These are phyloP conservation scores for Asobara japonica DNA, from an alignment of 1,140 invertebrate genomes.

Conservation along the genomic window DNA sequence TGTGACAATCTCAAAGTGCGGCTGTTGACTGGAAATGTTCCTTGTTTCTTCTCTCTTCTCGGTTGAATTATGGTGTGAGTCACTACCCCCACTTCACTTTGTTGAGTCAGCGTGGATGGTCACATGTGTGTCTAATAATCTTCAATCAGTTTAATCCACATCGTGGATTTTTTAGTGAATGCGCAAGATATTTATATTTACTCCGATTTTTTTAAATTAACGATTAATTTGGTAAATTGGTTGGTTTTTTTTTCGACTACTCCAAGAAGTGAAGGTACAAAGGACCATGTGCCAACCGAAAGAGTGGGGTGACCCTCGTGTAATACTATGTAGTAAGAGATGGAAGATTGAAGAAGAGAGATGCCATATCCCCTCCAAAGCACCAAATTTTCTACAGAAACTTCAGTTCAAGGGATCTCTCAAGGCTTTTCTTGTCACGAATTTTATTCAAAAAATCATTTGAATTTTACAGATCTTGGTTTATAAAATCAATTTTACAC, in stretches of 20 bases:
- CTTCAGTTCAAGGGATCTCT: not conserved
- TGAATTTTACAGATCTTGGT: not conserved
- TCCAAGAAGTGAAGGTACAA: not conserved
- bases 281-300: not conserved
- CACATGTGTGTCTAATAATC: not conserved
- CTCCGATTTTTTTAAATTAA: no score
- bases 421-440: not conserved
- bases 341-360: not conserved
- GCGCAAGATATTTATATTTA: no score
- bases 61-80: not conserved
- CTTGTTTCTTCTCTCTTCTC: not conserved
- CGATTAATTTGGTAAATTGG: no score
- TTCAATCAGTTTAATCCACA: not conserved
- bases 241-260: no score
- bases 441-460: not conserved
- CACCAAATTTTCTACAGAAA: no score
- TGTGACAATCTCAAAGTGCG: not conserved
- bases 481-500: slow-evolving; percentile 14
- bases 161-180: not conserved
- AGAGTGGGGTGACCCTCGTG: not conserved
- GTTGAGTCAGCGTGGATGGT: not conserved
- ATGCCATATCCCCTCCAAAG: not conserved
- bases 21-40: not conserved
- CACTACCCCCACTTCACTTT: not conserved
- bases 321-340: not conserved